A percentile compares a stretch with the other conserved stretches of the same genome.
phyloP scores from a whole-genome alignment of 2,113 vertebrate species.

The Mustela nigripes region DNA sequence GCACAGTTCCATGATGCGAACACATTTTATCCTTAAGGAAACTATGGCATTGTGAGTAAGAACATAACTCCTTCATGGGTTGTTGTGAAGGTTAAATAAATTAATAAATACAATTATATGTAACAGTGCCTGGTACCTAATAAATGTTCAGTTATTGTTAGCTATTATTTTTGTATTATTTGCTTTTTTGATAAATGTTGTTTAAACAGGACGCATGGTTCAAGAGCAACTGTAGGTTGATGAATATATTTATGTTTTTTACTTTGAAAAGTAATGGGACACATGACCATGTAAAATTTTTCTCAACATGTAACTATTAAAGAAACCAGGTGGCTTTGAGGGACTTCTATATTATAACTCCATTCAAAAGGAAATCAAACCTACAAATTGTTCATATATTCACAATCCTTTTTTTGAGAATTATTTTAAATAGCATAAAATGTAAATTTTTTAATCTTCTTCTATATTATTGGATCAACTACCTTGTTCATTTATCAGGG shows the following conservation, averaged over 20 bases:
- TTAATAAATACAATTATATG: background rate
- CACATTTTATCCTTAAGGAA: background rate
- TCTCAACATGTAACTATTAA: background rate
- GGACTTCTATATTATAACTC: background rate
- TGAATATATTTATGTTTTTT: background rate
- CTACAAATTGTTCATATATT: background rate
- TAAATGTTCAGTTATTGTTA: background rate
- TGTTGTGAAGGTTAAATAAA: background rate
- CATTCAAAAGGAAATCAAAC: constrained; percentile 7
- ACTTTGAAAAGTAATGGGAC: background rate
- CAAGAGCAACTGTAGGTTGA: background rate
- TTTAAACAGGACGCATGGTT: background rate
- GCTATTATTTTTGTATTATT: background rate
- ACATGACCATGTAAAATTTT: background rate
- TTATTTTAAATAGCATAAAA: background rate
- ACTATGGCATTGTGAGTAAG: background rate
- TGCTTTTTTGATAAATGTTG: background rate
- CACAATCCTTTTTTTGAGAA: background rate
- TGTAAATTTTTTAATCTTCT: background rate
- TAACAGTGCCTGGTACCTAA: background rate
- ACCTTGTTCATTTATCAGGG: background rate
- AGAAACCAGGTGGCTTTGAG: background rate
- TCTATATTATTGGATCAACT: background rate
- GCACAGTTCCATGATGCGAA: background rate
- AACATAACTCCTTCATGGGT: background rate